Evolutionary conservation across 1,140 invertebrate genomes (phyloP).

Genomic region (Aradophagus sp.): DNA sequence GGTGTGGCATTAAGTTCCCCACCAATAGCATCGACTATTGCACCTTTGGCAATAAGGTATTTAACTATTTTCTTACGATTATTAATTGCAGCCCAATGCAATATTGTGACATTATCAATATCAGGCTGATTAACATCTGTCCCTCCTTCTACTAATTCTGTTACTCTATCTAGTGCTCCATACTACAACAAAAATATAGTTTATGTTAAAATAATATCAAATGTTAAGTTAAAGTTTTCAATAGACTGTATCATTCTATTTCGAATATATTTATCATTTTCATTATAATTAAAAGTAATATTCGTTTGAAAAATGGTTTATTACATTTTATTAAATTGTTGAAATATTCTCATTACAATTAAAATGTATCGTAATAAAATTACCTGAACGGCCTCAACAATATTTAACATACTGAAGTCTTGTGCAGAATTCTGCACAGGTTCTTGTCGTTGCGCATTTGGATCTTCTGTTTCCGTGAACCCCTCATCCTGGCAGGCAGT

Average conservation of each 20-base stretch:
- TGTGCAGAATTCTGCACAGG: slow-evolving; percentile 70
- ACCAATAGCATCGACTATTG: slow-evolving; percentile 93
- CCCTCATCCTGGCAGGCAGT: slow-evolving; percentile 69
- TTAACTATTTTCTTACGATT: slow-evolving; percentile 94
- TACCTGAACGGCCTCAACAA: slow-evolving; percentile 94
- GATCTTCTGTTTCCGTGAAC: slow-evolving; percentile 65
- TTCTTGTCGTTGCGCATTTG: slow-evolving; percentile 69
- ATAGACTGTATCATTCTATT: too few relatives aligned
- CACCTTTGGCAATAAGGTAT: slow-evolving; percentile 90
- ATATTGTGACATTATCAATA: slow-evolving; percentile 92
- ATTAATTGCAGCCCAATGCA: slow-evolving; percentile 99
- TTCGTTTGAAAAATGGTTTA: too few relatives aligned
- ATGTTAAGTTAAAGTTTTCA: too few relatives aligned
- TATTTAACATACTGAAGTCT: slow-evolving; percentile 91
- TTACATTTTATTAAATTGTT: too few relatives aligned
- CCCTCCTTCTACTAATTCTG: slow-evolving; percentile 90
- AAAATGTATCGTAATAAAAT: too few relatives aligned
- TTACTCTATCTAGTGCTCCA: slow-evolving; percentile 88
- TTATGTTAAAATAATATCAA: background rate
- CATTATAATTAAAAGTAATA: too few relatives aligned
- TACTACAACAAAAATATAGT: slow-evolving; percentile 77
- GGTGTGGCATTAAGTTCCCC: slow-evolving; percentile 97
- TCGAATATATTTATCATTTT: too few relatives aligned
- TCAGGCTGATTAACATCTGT: slow-evolving; percentile 94
- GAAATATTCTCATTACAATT: too few relatives aligned